phyloP scores from a whole-genome alignment of 2,797 vertebrate species.

The Cirrhinus molitorella region DNA sequence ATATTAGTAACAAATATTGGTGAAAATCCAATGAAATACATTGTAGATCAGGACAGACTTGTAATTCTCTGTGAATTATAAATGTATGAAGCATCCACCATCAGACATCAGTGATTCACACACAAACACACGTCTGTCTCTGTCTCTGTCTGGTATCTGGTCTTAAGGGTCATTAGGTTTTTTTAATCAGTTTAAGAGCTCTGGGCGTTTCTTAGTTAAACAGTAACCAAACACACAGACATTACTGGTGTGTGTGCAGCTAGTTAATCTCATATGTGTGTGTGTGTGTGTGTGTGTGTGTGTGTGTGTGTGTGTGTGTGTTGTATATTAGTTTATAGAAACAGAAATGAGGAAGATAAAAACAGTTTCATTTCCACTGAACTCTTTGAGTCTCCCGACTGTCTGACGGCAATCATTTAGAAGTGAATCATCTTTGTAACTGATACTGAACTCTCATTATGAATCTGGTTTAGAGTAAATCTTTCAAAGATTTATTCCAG shows the following conservation, averaged over 20 bases:
- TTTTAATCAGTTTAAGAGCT: constrained; percentile 46
- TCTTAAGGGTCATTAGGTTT: neutral
- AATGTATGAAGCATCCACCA: neutral
- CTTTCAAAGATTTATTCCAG: too few relatives aligned
- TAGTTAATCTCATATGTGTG: neutral
- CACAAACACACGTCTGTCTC: neutral
- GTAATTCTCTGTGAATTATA: neutral
- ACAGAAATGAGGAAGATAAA: neutral
- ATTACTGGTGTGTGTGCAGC: neutral
- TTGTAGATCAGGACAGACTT: neutral
- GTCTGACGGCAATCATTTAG: neutral
- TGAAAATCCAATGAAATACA: too few relatives aligned
- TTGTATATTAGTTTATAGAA: neutral
- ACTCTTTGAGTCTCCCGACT: neutral
- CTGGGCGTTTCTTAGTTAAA: constrained; percentile 54
- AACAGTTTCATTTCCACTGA: neutral
- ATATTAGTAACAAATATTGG: too few relatives aligned
- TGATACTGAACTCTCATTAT: neutral
- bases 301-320: neutral
- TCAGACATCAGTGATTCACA: neutral
- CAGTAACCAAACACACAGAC: constrained; percentile 42
- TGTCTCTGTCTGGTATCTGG: neutral
- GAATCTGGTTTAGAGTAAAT: neutral
- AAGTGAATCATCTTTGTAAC: neutral
- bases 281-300: neutral